Base-by-base conservation (phyloP, 92 coral and sea anemone species). In the Zoanthus solanderi region DNA sequence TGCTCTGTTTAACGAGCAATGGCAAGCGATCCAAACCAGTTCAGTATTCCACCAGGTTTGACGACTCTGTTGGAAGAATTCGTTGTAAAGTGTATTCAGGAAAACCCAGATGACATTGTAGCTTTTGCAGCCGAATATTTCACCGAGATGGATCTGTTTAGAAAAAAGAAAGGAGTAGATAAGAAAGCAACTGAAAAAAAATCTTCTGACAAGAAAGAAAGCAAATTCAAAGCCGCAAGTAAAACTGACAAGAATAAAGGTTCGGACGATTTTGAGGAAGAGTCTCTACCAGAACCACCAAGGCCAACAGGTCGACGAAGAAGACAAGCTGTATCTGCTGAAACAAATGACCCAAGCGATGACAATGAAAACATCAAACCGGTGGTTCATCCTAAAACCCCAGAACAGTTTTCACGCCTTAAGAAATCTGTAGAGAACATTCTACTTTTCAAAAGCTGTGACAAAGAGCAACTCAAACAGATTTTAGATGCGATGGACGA, bases 101-200 rank as follows among this genome's bases (percentile, higher is more conserved):
- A 97, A 87, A 97, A 97, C 84, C 99, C 99, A 8, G 95, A 89
- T 72, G 98, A 97, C 87, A 72, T 97, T 46, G 96, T 95, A 90
- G 98, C 89, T 56, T 97, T 95, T 84, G 99, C 99, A 42, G 99
- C 98, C 37, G 99, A 97, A 61, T 95, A 97, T 89, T 97, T 97
- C 85, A 92, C 95, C 75, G 91, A 89, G 96, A 89, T 95, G 90
- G 89, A 84, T 71, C 52, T 89, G 73, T 91, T 92, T 79, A 90
- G 90, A 66, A 90, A 91, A 79, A 87, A 79, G 72, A 84, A 74
- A 48, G 58, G 63, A 7, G 83, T 75, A 50, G 81, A 84, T 80
- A 75, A 75, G 81, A 75, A 84, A 45, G 90, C 91, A 28, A 86
- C 93, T 52, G 46, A 94, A 2, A 52, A 88, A 68, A 85, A 92